Base-by-base conservation (phyloP, 2,797 vertebrate genomes). In the Fundulus diaphanus region DNA sequence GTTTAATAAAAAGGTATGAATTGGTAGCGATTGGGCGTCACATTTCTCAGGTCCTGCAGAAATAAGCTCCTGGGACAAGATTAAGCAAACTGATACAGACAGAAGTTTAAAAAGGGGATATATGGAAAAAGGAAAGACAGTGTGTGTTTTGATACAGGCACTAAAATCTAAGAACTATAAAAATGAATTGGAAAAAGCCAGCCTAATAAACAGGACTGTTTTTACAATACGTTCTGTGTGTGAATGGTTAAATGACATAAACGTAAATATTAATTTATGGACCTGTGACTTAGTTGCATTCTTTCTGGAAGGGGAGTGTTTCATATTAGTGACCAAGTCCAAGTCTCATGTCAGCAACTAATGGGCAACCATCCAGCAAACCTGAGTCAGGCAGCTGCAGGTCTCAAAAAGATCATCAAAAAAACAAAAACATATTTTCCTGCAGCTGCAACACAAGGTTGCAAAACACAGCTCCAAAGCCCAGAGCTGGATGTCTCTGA, bases 361-460 rank as follows among this genome's bases (percentile, higher is more conserved):
- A 89, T 72, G 81, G 77, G 83, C 81, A 78, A 72, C 68, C 37
- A n/a, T 65, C 59, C 65, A 75, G 42, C 84, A 80, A 83, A 72
- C 75, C 76, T 52, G 22, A 81, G 71, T 77, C 51, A 70, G 77
- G 72, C 59, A 73, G 77, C 67, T 78, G 76, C 40, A 9, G 31
- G 61, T 54, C 77, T 78, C 52, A 59, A 46, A n/a, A 35, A 76
- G 57, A 76, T 16, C 16, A 20, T 68, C 84, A 77, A 71, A 74
- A 68, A 24, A n/a, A n/a, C n/a, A n/a, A 78, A 70, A 87, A 56
- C 72, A 72, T 46, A n/a, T 81, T 52, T 85, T 86, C 85, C 82
- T 85, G 82, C 85, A 90, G 88, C 82, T 90, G 81, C 40, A 78
- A 67, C n/a, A 42, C 76, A 57, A 56, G 76, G 20, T 72, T 42